Percentiles rank a stretch among this genome's conserved stretches.
Evolutionary conservation across 2,113 vertebrate genomes (phyloP).

Genomic region (Andinoacara biseriatus): DNA sequence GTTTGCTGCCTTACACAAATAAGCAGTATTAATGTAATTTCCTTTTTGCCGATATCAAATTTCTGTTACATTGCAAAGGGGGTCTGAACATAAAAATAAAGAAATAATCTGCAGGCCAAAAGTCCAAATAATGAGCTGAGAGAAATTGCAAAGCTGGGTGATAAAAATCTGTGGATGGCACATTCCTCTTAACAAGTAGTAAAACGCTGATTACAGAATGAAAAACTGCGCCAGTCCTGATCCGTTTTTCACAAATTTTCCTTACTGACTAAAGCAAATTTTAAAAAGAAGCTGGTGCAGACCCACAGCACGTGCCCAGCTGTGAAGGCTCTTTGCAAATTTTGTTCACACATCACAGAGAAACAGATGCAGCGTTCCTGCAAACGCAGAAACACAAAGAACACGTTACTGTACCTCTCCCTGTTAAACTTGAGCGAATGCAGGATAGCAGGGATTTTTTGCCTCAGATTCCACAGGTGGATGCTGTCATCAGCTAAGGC

Average conservation of each 20-base stretch:
- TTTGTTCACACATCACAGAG: background rate
- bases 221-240: background rate
- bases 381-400: background rate
- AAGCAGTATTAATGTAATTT: background rate
- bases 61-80: background rate
- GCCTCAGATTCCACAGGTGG: conserved; percentile 98
- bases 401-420: conserved; percentile 86
- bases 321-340: background rate
- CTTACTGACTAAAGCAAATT: background rate
- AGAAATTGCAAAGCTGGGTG: background rate
- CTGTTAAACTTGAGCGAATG: conserved; percentile 97
- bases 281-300: background rate
- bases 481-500: conserved; percentile 98
- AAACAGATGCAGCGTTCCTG: background rate
- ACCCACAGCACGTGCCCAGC: conserved; percentile 2
- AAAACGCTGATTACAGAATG: background rate
- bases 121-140: background rate
- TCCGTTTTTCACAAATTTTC: background rate
- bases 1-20: background rate
- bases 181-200: background rate
- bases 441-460: conserved; percentile 95
- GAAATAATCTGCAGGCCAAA: background rate
- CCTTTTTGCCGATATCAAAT: background rate
- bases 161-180: background rate
- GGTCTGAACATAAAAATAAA: background rate